Evolutionary conservation across 2,888 invertebrate genomes (phyloP), one percentile per base, ranked within the genome.

Genomic region (Phlogophora meticulosa): DNA sequence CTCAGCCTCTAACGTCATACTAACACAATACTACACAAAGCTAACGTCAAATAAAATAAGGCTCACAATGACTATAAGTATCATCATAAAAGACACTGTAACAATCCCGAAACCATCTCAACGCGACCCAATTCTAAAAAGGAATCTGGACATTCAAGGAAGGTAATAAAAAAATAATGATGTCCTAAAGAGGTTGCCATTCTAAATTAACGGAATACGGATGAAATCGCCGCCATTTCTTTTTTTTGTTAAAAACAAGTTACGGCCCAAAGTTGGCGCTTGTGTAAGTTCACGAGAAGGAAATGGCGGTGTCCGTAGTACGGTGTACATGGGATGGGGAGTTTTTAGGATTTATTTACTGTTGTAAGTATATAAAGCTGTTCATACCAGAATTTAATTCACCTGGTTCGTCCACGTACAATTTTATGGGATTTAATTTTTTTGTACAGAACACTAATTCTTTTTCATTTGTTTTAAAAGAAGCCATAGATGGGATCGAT

Each of bases 121-220:
- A 42, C 24, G 17, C 42, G 52, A 45, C 53, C 72, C 57, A 57
- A 65, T 75, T 75, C 22, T 22, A 13, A 48, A 32, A 65, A 3
- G n/a, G 53, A 58, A 72, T 49, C 57, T 52, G 32, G 45, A 32
- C 78, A 65, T 42, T 69, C 34, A 64, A 64, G 34, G n/a, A 45
- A 42, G 20, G 57, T 28, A 69, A 76, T 69, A 76, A 76, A 73
- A 76, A 63, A 62, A 59, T 60, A 72, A 64, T 64, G 63, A 73
- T 60, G 36, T 43, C 46, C 43, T 49, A 56, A 67, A 72, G 51
- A 64, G 63, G 55, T 36, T 57, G 32, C 22, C 51, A 66, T 68
- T 59, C 53, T 59, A 75, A 82, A 81, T 78, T 81, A 82, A 75
- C 48, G 64, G 52, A 70, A 58, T 49, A 61, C 48, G 64, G 46